Base-by-base conservation (phyloP, 2,888 invertebrate genomes). In the Cataglyphis livida region DNA sequence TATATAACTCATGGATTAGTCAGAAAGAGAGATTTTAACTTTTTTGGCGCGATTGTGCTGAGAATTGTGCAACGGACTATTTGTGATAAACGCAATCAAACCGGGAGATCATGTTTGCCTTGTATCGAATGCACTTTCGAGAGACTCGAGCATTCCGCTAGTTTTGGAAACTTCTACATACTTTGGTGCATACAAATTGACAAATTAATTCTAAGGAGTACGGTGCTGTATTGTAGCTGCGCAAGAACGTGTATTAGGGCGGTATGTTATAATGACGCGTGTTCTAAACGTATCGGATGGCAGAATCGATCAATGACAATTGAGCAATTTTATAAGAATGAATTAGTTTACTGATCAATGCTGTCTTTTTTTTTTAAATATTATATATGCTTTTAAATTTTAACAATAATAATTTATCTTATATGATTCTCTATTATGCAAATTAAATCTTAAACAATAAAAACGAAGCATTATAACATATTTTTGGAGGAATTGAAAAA, bases 11-110 rank as follows among this genome's bases (percentile, higher is more conserved):
- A 1, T 51, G 41, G 25, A 59, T 70, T 18, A 71, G 71, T 78
- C 41, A 70, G 71, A 70, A 59, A 21, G 41, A 41, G 57, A 21
- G 41, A 57, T 32, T 21, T 9, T 75, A 48, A 61, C 15, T 25
- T 25, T 57, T 10, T 28, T 25, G 54, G 28, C 66, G 28, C 68
- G 28, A 57, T 54, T 64, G 5, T 21, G 57, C 68, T 28, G 54
- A 21, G 18, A 57, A 70, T 57, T 71, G 59, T 57, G 35, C 78
- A 44, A 35, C 71, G 71, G 32, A 79, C 18, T 41, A 71, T 35
- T 59, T 79, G 78, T 79, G 78, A 79, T 79, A 79, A 79, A 59
- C 59, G 73, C 78, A 71, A 79, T 79, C 78, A 79, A 79, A 79
- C 32, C 71, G 59, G 44, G 78, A 71, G 59, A 79, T 79, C 78